Base-by-base conservation (phyloP, 92 coral and sea anemone genomes). In the Paramuricea clavata region DNA sequence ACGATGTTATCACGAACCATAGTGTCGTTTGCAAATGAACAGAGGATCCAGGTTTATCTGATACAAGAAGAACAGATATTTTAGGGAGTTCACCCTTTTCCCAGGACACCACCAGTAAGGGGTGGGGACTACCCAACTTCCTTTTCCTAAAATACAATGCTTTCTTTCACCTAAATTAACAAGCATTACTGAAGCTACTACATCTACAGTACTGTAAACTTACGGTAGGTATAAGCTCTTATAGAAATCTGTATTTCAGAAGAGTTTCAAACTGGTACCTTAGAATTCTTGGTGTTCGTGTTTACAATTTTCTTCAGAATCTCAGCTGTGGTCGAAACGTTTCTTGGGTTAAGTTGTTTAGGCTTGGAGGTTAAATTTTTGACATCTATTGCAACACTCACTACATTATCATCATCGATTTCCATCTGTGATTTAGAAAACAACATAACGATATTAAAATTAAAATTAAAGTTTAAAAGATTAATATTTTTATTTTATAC, bases 281-380 rank as follows among this genome's bases (percentile, higher is more conserved):
- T 57, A 15, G 72, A 0, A 39, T 39, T 41, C 69, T 92, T 96
- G 26, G 69, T 59, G 75, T 96, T 96, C 28, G 99, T 89, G 69
- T 88, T 81, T 36, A 96, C 96, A 12, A 96, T 95, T 39, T 96
- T 96, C 34, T 87, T 67, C 16, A 96, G 89, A 61, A 96, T 96
- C 49, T 86, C 89, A 7, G 98, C 98, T 50, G 99, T 93, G 28
- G 92, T 82, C 56, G 94, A 89, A 67, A 97, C 89, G 39, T 97
- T 98, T 74, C 92, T 89, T 16, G 91, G 91, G n/a, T 76, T 36
- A 12, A 97, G 76, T 5, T 86, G 32, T 13, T 79, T 81, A 32
- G 94, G 82, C 26, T 86, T 69, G 3, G 95, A 83, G 2, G 99
- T 97, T 33, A 97, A 81, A 82, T 97, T 94, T 52, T 90, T 88